Evolutionary conservation across 2,888 invertebrate genomes (phyloP), one percentile per base, ranked within the genome.

Genomic region (Nyleta sp.): DNA sequence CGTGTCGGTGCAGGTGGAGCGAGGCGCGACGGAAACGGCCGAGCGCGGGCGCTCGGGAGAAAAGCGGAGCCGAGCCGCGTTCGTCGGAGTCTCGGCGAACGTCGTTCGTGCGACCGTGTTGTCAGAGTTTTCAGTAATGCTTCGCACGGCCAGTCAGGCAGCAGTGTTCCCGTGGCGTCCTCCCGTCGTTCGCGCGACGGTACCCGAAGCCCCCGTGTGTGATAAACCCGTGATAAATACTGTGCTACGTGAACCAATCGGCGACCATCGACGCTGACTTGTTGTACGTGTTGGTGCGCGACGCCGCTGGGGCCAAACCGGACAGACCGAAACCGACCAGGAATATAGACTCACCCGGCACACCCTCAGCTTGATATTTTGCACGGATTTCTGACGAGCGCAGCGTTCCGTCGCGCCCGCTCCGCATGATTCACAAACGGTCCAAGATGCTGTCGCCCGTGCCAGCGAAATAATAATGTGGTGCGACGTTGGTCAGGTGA

Each of bases 1-100:
- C 84, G 86, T 87, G 85, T 83, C 91, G 91, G 91, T 92, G 92
- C 92, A 92, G 92, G 92, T 92, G 92, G 92, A 91, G 91, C 92
- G 92, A 91, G 33, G 52, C 10, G 17, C 74, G 80, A 73, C 92
- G 92, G 91, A 82, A 83, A 78, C 17, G 1, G 42, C 84, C 92
- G 92, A 91, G 72, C 52, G 15, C 17, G 44, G 67, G 38, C 57
- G 85, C 91, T 86, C 87, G 87, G 87, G 85, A 84, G 84, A 86
- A 87, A 87, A 86, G 70, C 70, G 59, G 40, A 55, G 64, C 88
- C 86, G 88, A 88, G 78, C 83, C 84, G 81, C 83, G 84, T 50
- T 57, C 31, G 83, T 84, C 86, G 81, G 82, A 84, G 85, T 60
- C 40, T 60, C 48, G 85, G 64, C 60, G 84, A 84, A 87, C 88